Conservation (phyloP, 2,888 invertebrate genomes). For the Phorcus lineatus region DNA sequence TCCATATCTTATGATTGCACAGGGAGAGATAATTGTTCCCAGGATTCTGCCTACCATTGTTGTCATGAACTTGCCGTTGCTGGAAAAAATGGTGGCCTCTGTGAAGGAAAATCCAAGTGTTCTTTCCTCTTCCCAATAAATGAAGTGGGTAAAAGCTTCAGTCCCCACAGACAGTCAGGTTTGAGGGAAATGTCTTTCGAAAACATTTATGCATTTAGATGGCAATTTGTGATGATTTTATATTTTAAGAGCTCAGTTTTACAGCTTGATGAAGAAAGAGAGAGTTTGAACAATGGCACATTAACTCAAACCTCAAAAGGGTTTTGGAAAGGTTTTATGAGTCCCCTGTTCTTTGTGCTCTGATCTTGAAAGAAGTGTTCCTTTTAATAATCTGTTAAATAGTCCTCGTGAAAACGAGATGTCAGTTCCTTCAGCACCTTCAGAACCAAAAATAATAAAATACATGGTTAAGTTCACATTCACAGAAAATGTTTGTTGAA, state of each 20-base stretch:
- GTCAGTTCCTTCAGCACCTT: too few relatives aligned
- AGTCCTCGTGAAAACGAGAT: too few relatives aligned
- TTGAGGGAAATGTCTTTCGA: background rate
- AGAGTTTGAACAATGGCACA: background rate
- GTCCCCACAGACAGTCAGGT: background rate
- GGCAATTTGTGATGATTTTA: background rate
- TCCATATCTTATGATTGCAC: background rate
- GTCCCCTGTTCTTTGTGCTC: too few relatives aligned
- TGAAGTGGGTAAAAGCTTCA: background rate
- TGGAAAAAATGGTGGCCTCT: background rate
- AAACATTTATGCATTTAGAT: constrained; percentile 7
- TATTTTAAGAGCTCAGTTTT: background rate
- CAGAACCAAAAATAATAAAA: too few relatives aligned
- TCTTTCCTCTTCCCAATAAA: background rate
- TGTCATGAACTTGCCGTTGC: background rate
- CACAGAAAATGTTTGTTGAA: too few relatives aligned
- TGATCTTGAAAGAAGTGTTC: too few relatives aligned
- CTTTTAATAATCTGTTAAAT: too few relatives aligned
- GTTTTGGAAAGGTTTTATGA: background rate
- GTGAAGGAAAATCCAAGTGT: background rate
- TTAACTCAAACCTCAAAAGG: background rate
- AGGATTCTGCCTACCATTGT: background rate
- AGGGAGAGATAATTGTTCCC: background rate
- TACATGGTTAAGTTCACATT: too few relatives aligned
- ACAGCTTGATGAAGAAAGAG: too few relatives aligned